Evolutionary conservation across 1,140 invertebrate species (phyloP), one percentile per base, ranked within the genome.

Genomic region (Gryon sp.): DNA sequence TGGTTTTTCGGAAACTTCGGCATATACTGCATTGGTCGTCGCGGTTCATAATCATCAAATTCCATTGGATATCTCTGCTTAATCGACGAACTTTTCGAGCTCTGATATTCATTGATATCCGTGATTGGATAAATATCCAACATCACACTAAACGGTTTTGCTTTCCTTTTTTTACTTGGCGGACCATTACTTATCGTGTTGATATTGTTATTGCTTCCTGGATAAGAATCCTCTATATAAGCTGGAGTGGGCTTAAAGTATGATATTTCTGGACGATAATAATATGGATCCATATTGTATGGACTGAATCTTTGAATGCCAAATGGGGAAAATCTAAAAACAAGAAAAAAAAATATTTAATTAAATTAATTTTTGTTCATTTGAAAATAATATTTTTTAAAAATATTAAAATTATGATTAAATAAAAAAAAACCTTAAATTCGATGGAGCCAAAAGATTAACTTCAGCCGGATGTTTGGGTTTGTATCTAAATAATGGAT

Each of bases 391-490:
- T 36, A 12, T 5, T 11, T 12, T 36, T 36, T 2, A 36, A 36
- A 2, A 36, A 14, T 1, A 6, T 15, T 14, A 36, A 36, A 40
- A 40, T 40, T 40, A 18, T 3, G 19, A 19, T 36, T 36, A n/a
- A 40, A 24, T 11, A 22, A 43, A 20, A 8, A 41, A 41, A 41
- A 46, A 72, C 82, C 88, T 84, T 8, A 90, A 75, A 57, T 86
- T 89, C 0, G 85, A 84, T 1, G 84, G 79, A 1, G 89, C 90
- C 18, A 91, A 59, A 7, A 90, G 83, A 74, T 91, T 91, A 0
- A 91, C 87, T 26, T 91, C 90, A 4, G 89, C 79, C 0, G 90
- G 90, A 70, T 90, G 87, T 59, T 87, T 87, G 0, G 90, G 90
- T 72, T 90, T 91, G 66, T 89, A 91, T 6, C 81, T 81, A 30